phyloP scores from a whole-genome alignment of 2,888 invertebrate species.

The Bimastos eiseni region DNA sequence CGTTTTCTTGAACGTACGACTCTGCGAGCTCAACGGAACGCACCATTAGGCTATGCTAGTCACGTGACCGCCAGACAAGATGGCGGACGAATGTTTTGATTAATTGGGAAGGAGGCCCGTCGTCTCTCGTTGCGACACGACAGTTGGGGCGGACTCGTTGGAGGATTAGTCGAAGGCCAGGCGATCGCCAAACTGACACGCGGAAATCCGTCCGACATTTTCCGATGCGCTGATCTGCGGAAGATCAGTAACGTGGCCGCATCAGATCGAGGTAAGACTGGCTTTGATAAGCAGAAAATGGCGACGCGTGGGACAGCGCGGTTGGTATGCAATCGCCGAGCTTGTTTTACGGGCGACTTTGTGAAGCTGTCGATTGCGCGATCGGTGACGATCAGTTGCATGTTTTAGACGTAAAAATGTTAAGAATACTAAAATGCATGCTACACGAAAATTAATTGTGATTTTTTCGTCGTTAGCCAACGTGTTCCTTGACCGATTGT shows the following conservation, averaged over 20 bases:
- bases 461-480: not conserved
- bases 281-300: not conserved
- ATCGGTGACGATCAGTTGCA: not conserved
- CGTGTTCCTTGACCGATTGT: not conserved
- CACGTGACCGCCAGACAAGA: conserved; percentile 25
- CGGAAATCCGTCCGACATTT: not conserved
- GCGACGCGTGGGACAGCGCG: not conserved
- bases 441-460: not conserved
- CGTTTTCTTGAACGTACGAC: not conserved
- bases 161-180: not conserved
- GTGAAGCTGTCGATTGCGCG: not conserved
- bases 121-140: not conserved
- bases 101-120: conserved; percentile 9
- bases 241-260: not conserved
- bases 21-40: conserved; percentile 1
- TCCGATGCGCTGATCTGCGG: not conserved
- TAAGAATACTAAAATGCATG: not conserved
- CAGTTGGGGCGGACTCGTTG: conserved; percentile 7
- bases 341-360: not conserved
- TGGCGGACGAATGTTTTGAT: conserved; percentile 25
- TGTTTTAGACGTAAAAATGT: not conserved
- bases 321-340: not conserved
- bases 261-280: not conserved
- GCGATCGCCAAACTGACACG: not conserved
- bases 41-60: not conserved